Conservation (phyloP, 2,888 invertebrate genomes). For the Bhutanitis thaidina region DNA sequence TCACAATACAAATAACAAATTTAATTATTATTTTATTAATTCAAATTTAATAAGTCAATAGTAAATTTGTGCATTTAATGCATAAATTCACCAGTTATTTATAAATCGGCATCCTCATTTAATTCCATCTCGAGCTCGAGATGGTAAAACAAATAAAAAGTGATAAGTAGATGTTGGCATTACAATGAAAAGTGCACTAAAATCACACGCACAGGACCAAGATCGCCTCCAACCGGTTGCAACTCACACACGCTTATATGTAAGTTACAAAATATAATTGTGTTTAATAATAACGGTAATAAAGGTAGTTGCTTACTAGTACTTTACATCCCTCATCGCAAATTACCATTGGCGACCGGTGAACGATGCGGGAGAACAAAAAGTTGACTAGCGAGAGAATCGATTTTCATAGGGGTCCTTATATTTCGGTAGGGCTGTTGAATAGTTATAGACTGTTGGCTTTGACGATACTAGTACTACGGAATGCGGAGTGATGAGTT, state of each 20-base stretch:
- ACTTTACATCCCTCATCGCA: constrained; percentile 43
- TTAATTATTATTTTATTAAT: too few relatives aligned
- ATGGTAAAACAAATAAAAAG: constrained; percentile 25
- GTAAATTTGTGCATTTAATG: too few relatives aligned
- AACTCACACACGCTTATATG: constrained; percentile 35
- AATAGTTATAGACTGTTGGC: constrained; percentile 30
- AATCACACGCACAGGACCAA: constrained; percentile 49
- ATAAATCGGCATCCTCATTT: constrained; percentile 17
- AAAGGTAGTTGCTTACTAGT: constrained; percentile 31
- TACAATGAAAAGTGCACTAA: constrained; percentile 54
- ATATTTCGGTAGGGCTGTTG: constrained; percentile 40
- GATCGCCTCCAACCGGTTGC: constrained; percentile 44
- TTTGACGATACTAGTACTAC: constrained; percentile 9
- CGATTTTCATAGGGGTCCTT: constrained; percentile 50
- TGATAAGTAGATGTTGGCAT: constrained; percentile 21
- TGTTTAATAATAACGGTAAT: constrained; percentile 62
- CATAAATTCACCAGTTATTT: constrained; percentile 9
- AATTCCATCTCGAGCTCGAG: constrained; percentile 19
- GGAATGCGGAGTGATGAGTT: not conserved
- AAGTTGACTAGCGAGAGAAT: constrained; percentile 44
- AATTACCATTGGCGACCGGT: constrained; percentile 45
- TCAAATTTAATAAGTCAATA: too few relatives aligned
- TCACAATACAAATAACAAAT: too few relatives aligned
- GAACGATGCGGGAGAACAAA: constrained; percentile 56
- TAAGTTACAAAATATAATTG: constrained; percentile 43